A percentile compares a stretch with the other conserved stretches of the same genome.
Conservation (phyloP, 2,113 vertebrate genomes). For the Stegastes partitus region DNA sequence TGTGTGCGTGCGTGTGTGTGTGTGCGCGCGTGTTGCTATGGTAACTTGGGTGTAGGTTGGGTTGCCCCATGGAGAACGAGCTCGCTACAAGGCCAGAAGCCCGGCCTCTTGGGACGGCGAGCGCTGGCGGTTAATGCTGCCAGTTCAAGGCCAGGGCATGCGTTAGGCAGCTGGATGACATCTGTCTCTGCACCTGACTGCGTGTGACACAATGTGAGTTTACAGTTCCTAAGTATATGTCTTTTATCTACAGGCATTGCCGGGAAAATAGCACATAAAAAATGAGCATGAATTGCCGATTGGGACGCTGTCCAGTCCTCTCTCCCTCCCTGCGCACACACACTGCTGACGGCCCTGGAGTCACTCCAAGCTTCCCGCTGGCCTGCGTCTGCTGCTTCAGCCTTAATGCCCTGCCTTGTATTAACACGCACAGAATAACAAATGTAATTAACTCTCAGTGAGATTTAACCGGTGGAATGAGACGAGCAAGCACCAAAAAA, state of each 20-base stretch:
- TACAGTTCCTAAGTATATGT: background rate
- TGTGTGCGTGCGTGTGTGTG: slow-evolving; percentile 21
- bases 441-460: slow-evolving; percentile 66
- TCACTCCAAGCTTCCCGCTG: slow-evolving; percentile 66
- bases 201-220: background rate
- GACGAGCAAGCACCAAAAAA: background rate
- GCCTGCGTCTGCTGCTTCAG: slow-evolving; percentile 63
- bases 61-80: slow-evolving; percentile 58
- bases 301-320: slow-evolving; percentile 42
- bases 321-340: slow-evolving; percentile 29
- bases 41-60: slow-evolving; percentile 66
- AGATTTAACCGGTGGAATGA: slow-evolving; percentile 51
- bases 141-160: slow-evolving; percentile 16
- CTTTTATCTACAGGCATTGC: background rate
- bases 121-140: background rate
- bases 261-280: slow-evolving; percentile 6
- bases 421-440: slow-evolving; percentile 68
- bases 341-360: slow-evolving; percentile 52
- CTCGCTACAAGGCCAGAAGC: slow-evolving; percentile 43
- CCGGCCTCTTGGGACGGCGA: slow-evolving; percentile 45
- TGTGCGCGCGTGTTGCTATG: slow-evolving; percentile 68
- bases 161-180: slow-evolving; percentile 36
- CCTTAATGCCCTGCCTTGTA: slow-evolving; percentile 59
- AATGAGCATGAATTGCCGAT: slow-evolving; percentile 25
- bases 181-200: slow-evolving; percentile 24